Evolutionary conservation across 1,140 invertebrate species (phyloP).

Genomic region (Delia radicum): DNA sequence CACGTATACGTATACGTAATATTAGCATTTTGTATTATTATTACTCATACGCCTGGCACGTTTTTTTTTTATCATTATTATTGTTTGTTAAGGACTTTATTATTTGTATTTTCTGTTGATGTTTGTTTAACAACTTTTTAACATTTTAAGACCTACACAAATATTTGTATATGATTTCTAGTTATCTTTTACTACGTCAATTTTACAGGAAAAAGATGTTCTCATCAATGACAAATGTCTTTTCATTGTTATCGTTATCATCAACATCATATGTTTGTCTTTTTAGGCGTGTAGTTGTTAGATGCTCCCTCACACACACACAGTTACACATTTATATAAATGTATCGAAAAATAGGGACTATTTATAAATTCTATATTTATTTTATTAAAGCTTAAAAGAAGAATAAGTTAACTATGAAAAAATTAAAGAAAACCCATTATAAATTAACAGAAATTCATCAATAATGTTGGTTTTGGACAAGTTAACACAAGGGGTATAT

Average conservation of each 20-base stretch:
- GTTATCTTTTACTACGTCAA: background rate
- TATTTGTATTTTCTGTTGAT: background rate
- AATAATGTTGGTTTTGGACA: slow-evolving; percentile 12
- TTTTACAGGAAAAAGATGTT: background rate
- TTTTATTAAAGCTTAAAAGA: background rate
- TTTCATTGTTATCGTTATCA: background rate
- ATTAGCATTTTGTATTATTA: too few relatives aligned
- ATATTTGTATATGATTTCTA: slow-evolving; percentile 18
- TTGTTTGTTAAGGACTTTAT: background rate
- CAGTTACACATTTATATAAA: too few relatives aligned
- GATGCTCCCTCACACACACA: too few relatives aligned
- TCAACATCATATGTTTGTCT: background rate
- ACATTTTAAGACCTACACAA: slow-evolving; percentile 11
- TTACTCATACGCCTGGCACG: too few relatives aligned
- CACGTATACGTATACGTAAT: too few relatives aligned
- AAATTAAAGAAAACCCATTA: background rate
- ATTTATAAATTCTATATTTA: too few relatives aligned
- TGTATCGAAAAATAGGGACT: too few relatives aligned
- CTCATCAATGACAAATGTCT: slow-evolving; percentile 10
- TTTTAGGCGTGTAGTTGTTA: too few relatives aligned
- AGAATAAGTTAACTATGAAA: background rate
- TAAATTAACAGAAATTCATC: slow-evolving; percentile 9
- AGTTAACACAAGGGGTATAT: background rate
- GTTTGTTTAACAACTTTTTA: slow-evolving; percentile 23
- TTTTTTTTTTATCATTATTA: too few relatives aligned